Evolutionary conservation across 2,797 vertebrate species (phyloP), one percentile per base, ranked within the genome.

Genomic region (Streptopelia turtur): DNA sequence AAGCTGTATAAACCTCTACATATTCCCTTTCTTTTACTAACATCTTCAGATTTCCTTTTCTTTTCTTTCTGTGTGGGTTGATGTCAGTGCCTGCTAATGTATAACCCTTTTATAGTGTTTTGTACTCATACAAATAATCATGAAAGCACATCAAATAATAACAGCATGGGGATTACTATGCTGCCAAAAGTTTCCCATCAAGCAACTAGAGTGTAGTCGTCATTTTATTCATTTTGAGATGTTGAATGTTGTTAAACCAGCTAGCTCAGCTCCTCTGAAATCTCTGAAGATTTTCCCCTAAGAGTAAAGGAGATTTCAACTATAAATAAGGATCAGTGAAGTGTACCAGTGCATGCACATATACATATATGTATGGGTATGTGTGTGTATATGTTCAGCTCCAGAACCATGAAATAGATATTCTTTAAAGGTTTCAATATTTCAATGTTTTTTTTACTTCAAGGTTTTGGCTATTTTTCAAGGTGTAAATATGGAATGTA

Each of bases 111-210:
- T 94, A 75, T 60, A 90, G 64, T 83, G 77, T 64, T 92, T 96
- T 94, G 82, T 92, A 85, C 78, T 96, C 43, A 78, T 72, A 95
- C 83, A 96, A 97, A 93, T 96, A 92, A 94, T 94, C 85, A 79
- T 81, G 80, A 95, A 96, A 93, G 57, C 77, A 87, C 71, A 92
- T 91, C 83, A 96, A 84, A 96, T 93, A 95, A 95, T 93, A 95
- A 95, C 90, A 96, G 85, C 89, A 83, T 87, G 90, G 47, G 93
- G 95, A 85, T 94, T 89, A 83, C 84, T 90, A 39, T 68, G 53
- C 92, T 97, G 95, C 71, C 90, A 90, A 96, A 92, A 93, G 82
- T 55, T 94, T 93, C 74, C 70, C 60, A 92, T 96, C 70, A 92
- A 92, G 83, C 55, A 91, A 64, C 75, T 76, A 89, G 72, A 91